These are phyloP conservation scores for Heterodera carotae DNA, from an alignment of 1,140 invertebrate genomes.

Conservation along the genomic window DNA sequence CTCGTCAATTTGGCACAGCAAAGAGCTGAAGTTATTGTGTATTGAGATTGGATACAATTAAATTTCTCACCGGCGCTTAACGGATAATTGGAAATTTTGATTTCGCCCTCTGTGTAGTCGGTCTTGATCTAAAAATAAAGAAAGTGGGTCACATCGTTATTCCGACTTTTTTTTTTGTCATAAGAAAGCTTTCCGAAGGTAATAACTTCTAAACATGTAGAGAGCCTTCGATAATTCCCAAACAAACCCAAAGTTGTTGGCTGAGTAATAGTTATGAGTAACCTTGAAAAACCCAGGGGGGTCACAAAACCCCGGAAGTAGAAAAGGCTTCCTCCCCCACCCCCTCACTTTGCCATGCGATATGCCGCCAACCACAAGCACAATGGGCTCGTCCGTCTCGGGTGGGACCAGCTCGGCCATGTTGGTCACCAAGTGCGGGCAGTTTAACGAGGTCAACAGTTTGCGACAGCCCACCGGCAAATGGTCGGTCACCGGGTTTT, in stretches of 20 bases:
- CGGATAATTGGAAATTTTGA: constrained; percentile 93
- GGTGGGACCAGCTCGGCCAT: constrained; percentile 76
- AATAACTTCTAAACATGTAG: too few relatives aligned
- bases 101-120: constrained; percentile 85
- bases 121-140: constrained; percentile 73
- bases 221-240: too few relatives aligned
- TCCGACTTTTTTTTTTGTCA: too few relatives aligned
- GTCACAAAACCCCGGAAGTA: too few relatives aligned
- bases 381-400: constrained; percentile 66
- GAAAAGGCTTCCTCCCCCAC: too few relatives aligned
- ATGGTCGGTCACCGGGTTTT: constrained; percentile 92
- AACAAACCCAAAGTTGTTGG: too few relatives aligned
- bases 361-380: constrained; percentile 91
- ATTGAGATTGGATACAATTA: neutral
- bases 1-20: constrained; percentile 93
- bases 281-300: too few relatives aligned
- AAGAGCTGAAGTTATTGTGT: constrained; percentile 71
- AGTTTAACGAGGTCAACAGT: constrained; percentile 84
- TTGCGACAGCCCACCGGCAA: constrained; percentile 91
- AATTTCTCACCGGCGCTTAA: constrained; percentile 74
- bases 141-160: too few relatives aligned
- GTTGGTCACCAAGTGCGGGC: constrained; percentile 73
- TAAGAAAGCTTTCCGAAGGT: too few relatives aligned
- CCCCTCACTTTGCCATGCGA: constrained; percentile 84
- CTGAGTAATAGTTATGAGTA: too few relatives aligned